Percentiles rank a stretch among this genome's conserved stretches.
phyloP scores from a whole-genome alignment of 2,797 vertebrate species.

The Rhinogobio ventralis region DNA sequence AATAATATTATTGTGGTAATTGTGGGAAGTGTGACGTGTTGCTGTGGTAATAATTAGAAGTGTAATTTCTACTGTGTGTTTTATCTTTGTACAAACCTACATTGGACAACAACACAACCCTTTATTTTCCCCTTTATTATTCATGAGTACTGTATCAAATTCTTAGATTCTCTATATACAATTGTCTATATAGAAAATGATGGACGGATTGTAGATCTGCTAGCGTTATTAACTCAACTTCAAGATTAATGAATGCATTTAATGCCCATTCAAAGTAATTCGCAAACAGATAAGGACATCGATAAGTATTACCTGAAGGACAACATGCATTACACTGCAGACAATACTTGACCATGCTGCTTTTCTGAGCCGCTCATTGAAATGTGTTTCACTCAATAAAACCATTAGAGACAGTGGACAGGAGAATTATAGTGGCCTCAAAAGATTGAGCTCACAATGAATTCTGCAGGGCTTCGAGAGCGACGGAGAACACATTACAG shows the following conservation, averaged over 20 bases:
- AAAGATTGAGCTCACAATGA: not conserved
- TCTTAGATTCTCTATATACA: not conserved
- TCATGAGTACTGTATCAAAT: not conserved
- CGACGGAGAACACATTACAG: not conserved
- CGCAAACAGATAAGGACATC: slow-evolving; percentile 5
- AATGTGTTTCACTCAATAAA: slow-evolving; percentile 45
- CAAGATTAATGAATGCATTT: slow-evolving; percentile 25
- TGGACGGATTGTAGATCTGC: not conserved
- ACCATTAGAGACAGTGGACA: slow-evolving; percentile 33
- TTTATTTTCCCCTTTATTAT: not conserved
- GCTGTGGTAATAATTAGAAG: slow-evolving; percentile 20
- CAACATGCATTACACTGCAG: slow-evolving; percentile 24
- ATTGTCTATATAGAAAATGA: not conserved
- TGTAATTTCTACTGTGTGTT: slow-evolving; percentile 11
- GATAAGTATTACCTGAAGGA: slow-evolving; percentile 27
- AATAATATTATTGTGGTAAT: slow-evolving; percentile 26
- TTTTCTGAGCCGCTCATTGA: slow-evolving; percentile 33
- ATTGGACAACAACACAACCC: not conserved
- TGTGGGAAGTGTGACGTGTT: slow-evolving; percentile 23
- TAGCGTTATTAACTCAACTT: not conserved
- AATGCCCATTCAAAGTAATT: slow-evolving; percentile 22
- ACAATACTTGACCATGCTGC: slow-evolving; percentile 17
- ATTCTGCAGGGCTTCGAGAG: slow-evolving; percentile 11
- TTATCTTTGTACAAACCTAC: slow-evolving; percentile 3
- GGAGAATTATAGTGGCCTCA: slow-evolving; percentile 24